phyloP scores from a whole-genome alignment of 2,888 invertebrate species.

The Apamea epomidion region DNA sequence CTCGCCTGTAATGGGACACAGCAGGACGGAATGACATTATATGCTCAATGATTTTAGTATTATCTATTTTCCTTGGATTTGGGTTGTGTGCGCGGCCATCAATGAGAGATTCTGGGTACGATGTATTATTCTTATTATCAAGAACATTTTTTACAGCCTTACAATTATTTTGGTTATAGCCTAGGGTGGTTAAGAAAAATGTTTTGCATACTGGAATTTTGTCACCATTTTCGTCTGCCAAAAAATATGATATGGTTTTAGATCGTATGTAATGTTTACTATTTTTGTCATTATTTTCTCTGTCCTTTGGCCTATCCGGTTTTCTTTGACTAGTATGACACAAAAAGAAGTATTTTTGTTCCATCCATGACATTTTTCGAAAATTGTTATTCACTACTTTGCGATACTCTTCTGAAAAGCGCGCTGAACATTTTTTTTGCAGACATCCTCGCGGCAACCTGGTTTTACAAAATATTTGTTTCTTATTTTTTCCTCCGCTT shows the following conservation, averaged over 20 bases:
- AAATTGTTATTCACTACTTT: constrained; percentile 40
- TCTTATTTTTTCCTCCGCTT: constrained; percentile 44
- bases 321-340: constrained; percentile 37
- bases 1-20: constrained; percentile 58
- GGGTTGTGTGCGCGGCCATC: constrained; percentile 9
- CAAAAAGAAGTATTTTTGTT: constrained; percentile 53
- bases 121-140: background rate
- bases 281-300: constrained; percentile 21
- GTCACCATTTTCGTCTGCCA: constrained; percentile 35
- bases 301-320: constrained; percentile 40
- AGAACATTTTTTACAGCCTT: constrained; percentile 30
- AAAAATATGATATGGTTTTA: constrained; percentile 37
- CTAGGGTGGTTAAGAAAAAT: constrained; percentile 41
- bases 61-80: background rate
- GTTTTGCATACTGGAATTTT: constrained; percentile 46
- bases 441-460: constrained; percentile 47
- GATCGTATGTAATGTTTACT: constrained; percentile 33
- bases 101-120: background rate
- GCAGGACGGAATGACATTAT: constrained; percentile 51
- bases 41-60: constrained; percentile 39
- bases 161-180: constrained; percentile 42
- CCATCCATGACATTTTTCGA: constrained; percentile 43
- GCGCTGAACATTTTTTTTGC: constrained; percentile 53
- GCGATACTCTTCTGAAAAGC: constrained; percentile 51
- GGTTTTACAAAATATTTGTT: constrained; percentile 56